phyloP scores from a whole-genome alignment of 1,140 invertebrate genomes.

The Heliconius nattereri region DNA sequence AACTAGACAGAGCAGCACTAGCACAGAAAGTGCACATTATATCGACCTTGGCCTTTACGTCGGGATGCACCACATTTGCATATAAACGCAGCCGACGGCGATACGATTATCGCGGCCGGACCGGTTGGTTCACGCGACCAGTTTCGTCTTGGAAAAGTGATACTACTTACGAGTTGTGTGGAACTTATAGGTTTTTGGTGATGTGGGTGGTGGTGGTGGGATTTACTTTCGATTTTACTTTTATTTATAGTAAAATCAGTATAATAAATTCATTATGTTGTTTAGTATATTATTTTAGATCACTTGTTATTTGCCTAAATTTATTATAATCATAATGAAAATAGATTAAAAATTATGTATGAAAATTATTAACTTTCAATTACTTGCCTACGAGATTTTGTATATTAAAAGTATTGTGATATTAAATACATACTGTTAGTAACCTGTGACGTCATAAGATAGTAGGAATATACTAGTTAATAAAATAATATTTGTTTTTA shows the following conservation, averaged over 20 bases:
- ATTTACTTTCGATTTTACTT: neutral
- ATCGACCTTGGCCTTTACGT: conserved; percentile 69
- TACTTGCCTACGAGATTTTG: too few relatives aligned
- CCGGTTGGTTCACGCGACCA: conserved; percentile 53
- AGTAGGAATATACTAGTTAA: too few relatives aligned
- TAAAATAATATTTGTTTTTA: too few relatives aligned
- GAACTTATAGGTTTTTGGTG: neutral
- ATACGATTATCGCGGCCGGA: conserved; percentile 56
- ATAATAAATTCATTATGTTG: neutral
- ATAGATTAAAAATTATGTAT: too few relatives aligned
- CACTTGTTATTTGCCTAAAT: too few relatives aligned
- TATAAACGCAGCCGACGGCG: conserved; percentile 60
- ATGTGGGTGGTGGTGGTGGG: neutral
- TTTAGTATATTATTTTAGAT: too few relatives aligned
- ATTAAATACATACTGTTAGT: too few relatives aligned
- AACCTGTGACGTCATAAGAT: too few relatives aligned
- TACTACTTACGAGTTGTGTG: conserved; percentile 6
- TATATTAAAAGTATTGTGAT: too few relatives aligned
- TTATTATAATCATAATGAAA: too few relatives aligned
- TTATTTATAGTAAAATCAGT: neutral
- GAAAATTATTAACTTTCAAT: too few relatives aligned
- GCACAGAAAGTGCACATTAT: conserved; percentile 5
- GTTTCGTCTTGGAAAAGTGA: conserved; percentile 41
- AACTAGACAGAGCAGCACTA: too few relatives aligned
- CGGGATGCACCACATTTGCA: conserved; percentile 73